Evolutionary conservation across 2,888 invertebrate species (phyloP).

Genomic region (Plebejus anna): DNA sequence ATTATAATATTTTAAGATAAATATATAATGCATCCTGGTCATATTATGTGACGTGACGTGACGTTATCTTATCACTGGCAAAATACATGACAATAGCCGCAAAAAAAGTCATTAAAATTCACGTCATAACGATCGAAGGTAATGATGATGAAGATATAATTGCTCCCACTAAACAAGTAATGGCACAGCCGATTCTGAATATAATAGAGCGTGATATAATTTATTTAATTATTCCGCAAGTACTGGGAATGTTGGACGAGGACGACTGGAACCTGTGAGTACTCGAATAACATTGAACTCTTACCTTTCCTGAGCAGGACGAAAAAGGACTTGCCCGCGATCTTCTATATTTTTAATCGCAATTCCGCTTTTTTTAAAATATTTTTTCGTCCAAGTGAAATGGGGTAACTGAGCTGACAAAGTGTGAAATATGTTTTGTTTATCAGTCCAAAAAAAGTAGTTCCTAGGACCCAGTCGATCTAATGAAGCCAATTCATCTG

Average conservation of each 20-base stretch:
- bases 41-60: too few relatives aligned
- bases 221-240: conserved; percentile 10
- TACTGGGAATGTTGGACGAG: conserved; percentile 18
- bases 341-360: not conserved
- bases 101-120: not conserved
- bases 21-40: too few relatives aligned
- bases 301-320: conserved; percentile 12
- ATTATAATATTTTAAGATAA: too few relatives aligned
- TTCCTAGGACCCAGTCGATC: too few relatives aligned
- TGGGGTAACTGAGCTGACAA: too few relatives aligned
- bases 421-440: too few relatives aligned
- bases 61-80: not conserved
- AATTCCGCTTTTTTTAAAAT: not conserved
- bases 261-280: conserved; percentile 4
- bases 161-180: not conserved
- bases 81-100: not conserved
- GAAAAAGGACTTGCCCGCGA: not conserved
- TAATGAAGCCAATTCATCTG: not conserved
- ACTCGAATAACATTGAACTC: conserved; percentile 11
- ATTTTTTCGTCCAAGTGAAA: not conserved
- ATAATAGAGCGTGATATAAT: conserved; percentile 8
- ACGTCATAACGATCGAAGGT: not conserved
- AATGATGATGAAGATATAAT: not conserved
- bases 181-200: not conserved
- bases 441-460: too few relatives aligned